Percentiles rank a stretch among this genome's conserved stretches.
Conservation (phyloP, 2,888 invertebrate species). For the Xestobium rufovillosum region DNA sequence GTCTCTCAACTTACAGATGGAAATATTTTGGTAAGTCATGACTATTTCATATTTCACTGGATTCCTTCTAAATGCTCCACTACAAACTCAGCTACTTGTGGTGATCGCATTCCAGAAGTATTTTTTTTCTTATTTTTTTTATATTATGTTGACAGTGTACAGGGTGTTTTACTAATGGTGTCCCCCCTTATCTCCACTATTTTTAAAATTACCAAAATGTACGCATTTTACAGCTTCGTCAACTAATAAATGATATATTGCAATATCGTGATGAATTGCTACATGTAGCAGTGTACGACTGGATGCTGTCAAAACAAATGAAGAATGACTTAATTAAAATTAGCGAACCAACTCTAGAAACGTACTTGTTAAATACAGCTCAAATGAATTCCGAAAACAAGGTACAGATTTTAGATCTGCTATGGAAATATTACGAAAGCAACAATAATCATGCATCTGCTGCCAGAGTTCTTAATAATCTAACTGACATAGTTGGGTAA, state of each 20-base stretch:
- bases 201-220: too few species aligned
- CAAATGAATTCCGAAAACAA: slow-evolving; percentile 48
- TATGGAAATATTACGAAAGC: slow-evolving; percentile 96
- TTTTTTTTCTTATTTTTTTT: too few species aligned
- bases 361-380: slow-evolving; percentile 59
- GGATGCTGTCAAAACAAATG: slow-evolving; percentile 77
- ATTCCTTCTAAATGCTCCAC: too few species aligned
- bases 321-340: slow-evolving; percentile 61
- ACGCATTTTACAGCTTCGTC: slow-evolving; percentile 44
- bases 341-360: slow-evolving; percentile 65
- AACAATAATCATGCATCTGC: slow-evolving; percentile 87
- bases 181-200: too few species aligned
- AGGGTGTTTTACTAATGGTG: too few species aligned
- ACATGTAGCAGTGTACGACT: slow-evolving; percentile 87
- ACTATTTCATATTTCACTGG: too few species aligned
- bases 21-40: slow-evolving; percentile 2
- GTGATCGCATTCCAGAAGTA: too few species aligned
- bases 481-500: slow-evolving; percentile 69
- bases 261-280: slow-evolving; percentile 76
- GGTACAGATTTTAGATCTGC: slow-evolving; percentile 55
- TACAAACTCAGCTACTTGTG: too few species aligned
- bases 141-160: too few species aligned
- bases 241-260: slow-evolving; percentile 59
- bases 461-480: slow-evolving; percentile 78
- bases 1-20: too few species aligned